Conservation (phyloP, 53 echinoderm and acorn worm species). For the Patiria pectinifera region DNA sequence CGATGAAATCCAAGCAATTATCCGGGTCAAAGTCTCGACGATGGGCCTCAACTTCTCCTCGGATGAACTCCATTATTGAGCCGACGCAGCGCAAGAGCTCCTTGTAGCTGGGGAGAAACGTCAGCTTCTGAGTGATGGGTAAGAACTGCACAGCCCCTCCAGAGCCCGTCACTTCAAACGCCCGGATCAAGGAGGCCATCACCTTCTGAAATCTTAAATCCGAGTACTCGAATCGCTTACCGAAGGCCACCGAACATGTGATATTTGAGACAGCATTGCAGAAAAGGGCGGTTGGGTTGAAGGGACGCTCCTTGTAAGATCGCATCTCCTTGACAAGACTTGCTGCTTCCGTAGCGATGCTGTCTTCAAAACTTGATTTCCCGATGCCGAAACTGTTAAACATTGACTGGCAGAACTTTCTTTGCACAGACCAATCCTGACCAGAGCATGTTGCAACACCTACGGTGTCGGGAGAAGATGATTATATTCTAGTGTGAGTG, state of each 20-base stretch:
- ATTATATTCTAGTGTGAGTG: no score
- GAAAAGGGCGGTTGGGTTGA: slow-evolving; percentile 44
- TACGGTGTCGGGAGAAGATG: neutral
- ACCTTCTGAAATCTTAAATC: slow-evolving; percentile 37
- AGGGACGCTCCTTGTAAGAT: slow-evolving; percentile 32
- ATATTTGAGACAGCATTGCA: slow-evolving; percentile 53
- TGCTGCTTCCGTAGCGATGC: slow-evolving; percentile 27
- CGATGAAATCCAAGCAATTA: slow-evolving; percentile 9
- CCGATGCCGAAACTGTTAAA: slow-evolving; percentile 59
- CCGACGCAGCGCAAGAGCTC: neutral
- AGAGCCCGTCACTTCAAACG: neutral
- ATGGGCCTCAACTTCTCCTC: neutral
- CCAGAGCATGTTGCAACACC: slow-evolving; percentile 40
- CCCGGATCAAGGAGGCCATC: neutral
- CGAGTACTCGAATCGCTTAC: slow-evolving; percentile 54
- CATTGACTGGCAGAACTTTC: slow-evolving; percentile 47
- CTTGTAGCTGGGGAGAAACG: neutral
- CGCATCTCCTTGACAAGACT: slow-evolving; percentile 18
- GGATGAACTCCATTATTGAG: neutral
- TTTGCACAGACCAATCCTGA: slow-evolving; percentile 56
- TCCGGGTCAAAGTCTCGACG: neutral
- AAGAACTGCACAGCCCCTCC: neutral
- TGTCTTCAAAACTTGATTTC: slow-evolving; percentile 54
- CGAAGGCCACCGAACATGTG: slow-evolving; percentile 55
- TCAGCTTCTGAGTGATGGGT: neutral